phyloP scores from a whole-genome alignment of 1,140 invertebrate genomes.

The Euura saliciscinereae region DNA sequence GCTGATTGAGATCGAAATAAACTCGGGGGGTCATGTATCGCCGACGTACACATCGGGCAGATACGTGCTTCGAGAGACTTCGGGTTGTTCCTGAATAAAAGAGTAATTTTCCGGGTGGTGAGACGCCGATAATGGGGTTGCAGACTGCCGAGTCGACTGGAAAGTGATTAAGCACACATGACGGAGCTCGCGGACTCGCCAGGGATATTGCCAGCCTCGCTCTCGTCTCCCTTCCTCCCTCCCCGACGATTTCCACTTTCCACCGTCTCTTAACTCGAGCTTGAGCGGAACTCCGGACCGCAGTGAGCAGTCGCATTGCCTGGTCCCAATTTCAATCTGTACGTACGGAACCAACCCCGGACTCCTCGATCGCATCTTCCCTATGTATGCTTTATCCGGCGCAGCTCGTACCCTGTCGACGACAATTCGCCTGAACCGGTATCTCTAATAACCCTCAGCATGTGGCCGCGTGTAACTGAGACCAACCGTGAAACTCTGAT shows the following conservation, averaged over 20 bases:
- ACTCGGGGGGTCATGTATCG: too few species aligned
- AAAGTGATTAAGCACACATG: constrained; percentile 62
- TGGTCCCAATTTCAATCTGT: not conserved
- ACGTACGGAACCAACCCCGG: not conserved
- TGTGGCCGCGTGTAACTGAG: too few species aligned
- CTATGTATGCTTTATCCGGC: not conserved
- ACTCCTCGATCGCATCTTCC: not conserved
- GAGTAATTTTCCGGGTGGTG: constrained; percentile 61
- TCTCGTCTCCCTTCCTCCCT: constrained; percentile 21
- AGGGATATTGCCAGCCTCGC: constrained; percentile 51
- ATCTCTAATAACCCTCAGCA: too few species aligned
- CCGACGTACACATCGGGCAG: too few species aligned
- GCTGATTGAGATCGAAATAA: too few species aligned
- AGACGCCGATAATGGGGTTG: constrained; percentile 58
- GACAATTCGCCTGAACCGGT: too few species aligned
- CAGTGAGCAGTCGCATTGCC: not conserved
- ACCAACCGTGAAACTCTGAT: too few species aligned
- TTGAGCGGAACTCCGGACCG: not conserved
- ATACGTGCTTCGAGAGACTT: constrained; percentile 34
- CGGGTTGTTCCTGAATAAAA: constrained; percentile 57
- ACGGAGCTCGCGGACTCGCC: constrained; percentile 52
- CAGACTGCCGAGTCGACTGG: constrained; percentile 59
- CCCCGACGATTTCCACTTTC: constrained; percentile 28
- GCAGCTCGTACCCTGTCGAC: too few species aligned
- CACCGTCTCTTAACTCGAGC: constrained; percentile 20